Evolutionary conservation across 2,797 vertebrate genomes (phyloP).

Genomic region (Myiotriccus ornatus): DNA sequence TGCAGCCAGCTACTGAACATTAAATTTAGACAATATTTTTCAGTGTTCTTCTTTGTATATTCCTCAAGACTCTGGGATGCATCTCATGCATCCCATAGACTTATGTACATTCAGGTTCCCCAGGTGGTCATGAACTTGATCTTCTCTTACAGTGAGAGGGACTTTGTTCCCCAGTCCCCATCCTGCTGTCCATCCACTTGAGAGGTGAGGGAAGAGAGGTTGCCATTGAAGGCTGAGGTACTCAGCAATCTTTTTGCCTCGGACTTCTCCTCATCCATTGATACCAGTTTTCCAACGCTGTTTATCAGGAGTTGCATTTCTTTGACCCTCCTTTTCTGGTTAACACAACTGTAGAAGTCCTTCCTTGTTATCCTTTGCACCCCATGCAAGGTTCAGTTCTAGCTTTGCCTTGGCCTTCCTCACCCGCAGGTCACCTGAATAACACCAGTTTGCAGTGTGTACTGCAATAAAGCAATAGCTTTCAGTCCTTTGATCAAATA

Average conservation of each 20-base stretch:
- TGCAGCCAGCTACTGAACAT: not conserved
- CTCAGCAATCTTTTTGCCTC: not conserved
- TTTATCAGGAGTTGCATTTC: not conserved
- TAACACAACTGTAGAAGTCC: not conserved
- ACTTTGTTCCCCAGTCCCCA: not conserved
- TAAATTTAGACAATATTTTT: not conserved
- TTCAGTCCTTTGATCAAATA: not conserved
- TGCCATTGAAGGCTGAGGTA: not conserved
- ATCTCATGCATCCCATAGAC: not conserved
- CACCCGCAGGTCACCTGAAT: not conserved
- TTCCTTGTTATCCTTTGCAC: not conserved
- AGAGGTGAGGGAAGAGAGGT: not conserved
- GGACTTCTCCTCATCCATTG: not conserved
- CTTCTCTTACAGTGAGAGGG: not conserved
- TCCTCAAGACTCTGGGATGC: not conserved
- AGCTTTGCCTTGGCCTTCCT: not conserved
- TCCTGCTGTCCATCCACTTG: not conserved
- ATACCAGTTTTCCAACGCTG: not conserved
- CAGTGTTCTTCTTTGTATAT: not conserved
- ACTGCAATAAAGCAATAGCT: not conserved
- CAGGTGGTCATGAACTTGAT: not conserved
- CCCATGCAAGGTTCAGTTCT: not conserved
- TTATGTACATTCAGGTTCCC: fast-evolving
- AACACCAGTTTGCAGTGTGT: not conserved
- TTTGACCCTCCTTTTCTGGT: not conserved